phyloP scores from a whole-genome alignment of 2,113 vertebrate genomes.

The Bagarius yarrelli region DNA sequence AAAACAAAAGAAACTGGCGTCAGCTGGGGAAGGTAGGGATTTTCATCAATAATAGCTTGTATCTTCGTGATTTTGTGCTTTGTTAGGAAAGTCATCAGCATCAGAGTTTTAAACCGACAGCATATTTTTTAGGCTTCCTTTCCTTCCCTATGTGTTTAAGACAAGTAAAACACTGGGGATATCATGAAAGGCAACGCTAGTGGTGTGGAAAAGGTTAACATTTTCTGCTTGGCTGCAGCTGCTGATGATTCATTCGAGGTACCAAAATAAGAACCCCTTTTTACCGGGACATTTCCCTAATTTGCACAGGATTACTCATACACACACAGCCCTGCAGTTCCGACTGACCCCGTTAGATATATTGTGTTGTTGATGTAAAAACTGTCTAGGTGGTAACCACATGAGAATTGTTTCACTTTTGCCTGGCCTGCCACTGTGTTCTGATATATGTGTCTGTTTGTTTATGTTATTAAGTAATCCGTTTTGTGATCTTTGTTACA shows the following conservation, averaged over 20 bases:
- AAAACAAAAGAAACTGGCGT: conserved; percentile 17
- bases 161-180: neutral
- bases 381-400: conserved; percentile 22
- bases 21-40: neutral
- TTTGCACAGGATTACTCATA: conserved; percentile 51
- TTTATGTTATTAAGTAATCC: conserved; percentile 19
- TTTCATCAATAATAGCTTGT: conserved; percentile 1
- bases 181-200: neutral
- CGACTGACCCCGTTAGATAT: conserved; percentile 26
- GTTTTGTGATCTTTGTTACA: conserved; percentile 12
- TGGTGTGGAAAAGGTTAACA: conserved; percentile 25
- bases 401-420: conserved; percentile 29
- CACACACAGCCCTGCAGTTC: neutral
- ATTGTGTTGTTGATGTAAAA: conserved; percentile 12
- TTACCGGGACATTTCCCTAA: conserved; percentile 52
- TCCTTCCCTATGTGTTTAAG: neutral
- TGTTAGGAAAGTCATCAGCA: neutral
- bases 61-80: neutral
- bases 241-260: conserved; percentile 44
- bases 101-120: neutral
- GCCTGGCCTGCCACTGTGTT: conserved; percentile 6
- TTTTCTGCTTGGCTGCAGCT: conserved; percentile 41
- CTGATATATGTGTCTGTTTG: neutral
- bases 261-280: conserved; percentile 49
- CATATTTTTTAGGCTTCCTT: neutral